Evolutionary conservation across 2,113 vertebrate species (phyloP), one percentile per base, ranked within the genome.

Genomic region (Eubucco bourcierii): DNA sequence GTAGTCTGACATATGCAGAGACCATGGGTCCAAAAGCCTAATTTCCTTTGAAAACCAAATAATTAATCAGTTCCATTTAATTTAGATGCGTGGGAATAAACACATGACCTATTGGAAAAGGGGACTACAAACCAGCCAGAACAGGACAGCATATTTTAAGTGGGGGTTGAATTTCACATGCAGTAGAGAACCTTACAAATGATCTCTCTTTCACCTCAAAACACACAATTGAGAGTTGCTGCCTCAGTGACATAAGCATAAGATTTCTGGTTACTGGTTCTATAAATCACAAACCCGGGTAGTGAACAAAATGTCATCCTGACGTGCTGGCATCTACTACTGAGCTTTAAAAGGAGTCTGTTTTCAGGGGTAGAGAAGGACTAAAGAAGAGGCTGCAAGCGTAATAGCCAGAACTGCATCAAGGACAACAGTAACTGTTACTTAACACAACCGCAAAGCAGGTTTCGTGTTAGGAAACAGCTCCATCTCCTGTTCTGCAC

Each of bases 401-500:
- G 56, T 7, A 11, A 1, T 10, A 71, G 41, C 8, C 0, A 76
- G 46, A 83, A 81, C 24, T 16, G 31, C 47, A 87, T 52, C 19
- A 72, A 68, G 39, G 37, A 52, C 44, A 72, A 18, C 7, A 47
- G 2, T 15, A 50, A 25, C 37, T 65, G 24, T 12, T 59, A 8
- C 10, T 61, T 52, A 70, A 76, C 52, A 73, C 15, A 90, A 44
- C 25, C 20, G 52, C 39, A 71, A 81, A 87, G 84, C 24, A 27
- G 4, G 2, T 31, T 87, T 96, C 80, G 1, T 59, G 93, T 95
- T 95, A 92, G 97, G 79, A 93, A 97, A 97, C 73, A 96, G 97
- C 97, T 93, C 98, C 98, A 98, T 94, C 98, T 98, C 72, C 97
- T 97, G 98, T 96, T 95, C 88, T 20, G 5, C 56, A 29, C 25